Evolutionary conservation across 2,888 invertebrate species (phyloP), one percentile per base, ranked within the genome.

Genomic region (Muschampia plurimacula): DNA sequence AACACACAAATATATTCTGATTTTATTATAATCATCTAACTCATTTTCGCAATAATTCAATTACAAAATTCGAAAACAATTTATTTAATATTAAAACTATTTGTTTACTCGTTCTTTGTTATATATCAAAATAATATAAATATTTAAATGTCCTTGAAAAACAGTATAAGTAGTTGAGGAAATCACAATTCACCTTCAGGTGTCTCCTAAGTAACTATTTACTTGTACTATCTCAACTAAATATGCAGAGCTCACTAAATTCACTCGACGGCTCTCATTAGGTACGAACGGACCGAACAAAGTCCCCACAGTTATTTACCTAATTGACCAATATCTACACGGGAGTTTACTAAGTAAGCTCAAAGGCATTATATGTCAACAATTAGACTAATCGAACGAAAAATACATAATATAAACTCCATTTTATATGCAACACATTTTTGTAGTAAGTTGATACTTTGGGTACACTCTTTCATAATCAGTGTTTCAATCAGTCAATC

Each of bases 301-400:
- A 77, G 77, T 77, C 75, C 76, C 75, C 76, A 73, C 75, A 77
- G 77, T 78, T 79, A 78, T 79, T 80, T 78, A 77, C 73, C 77
- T 80, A 80, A 80, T 78, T 78, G 77, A 75, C 77, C 76, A 76
- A 76, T 74, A 78, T 69, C 69, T 69, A 69, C 69, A 64, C 69
- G 69, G 41, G 63, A 63, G 55, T 63, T 69, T n/a, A 64, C 69
- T 69, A 49, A 4, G n/a, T n/a, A 49, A 4, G n/a, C n/a, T 52
- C 22, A 49, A 15, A 55, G 55, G 9, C 22, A 55, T 55, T 22
- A 55, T 67, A 36, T 52, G n/a, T 36, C 49, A 13, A 49, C 78
- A 77, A 78, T 79, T 79, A 80, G 66, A 73, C 72, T 75, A 78
- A 77, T 79, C 74, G 65, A 66, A 59, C 36, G 36, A 6, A 13